phyloP scores from a whole-genome alignment of 2,888 invertebrate genomes.

The Hermodice carunculata region DNA sequence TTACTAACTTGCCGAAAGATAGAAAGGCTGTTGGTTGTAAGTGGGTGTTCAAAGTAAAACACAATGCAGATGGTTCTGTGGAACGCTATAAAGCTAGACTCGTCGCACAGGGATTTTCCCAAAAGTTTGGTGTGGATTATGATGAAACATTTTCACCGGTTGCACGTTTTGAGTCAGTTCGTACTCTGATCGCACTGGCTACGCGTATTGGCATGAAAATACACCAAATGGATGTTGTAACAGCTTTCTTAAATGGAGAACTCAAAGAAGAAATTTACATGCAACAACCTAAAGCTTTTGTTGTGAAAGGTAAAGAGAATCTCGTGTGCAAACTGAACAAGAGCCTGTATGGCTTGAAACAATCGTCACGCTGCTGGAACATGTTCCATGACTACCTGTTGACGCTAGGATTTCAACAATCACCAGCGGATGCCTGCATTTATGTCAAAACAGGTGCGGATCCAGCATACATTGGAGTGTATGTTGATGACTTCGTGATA shows the following conservation, averaged over 20 bases:
- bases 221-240: conserved; percentile 27
- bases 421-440: conserved; percentile 36
- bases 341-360: conserved; percentile 46
- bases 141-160: conserved; percentile 42
- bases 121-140: conserved; percentile 38
- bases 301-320: background rate
- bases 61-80: conserved; percentile 5
- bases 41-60: conserved; percentile 10
- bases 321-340: conserved; percentile 35
- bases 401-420: conserved; percentile 15
- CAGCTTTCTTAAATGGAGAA: conserved; percentile 39
- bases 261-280: conserved; percentile 37
- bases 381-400: conserved; percentile 25
- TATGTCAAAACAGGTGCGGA: conserved; percentile 13
- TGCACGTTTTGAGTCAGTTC: conserved; percentile 23
- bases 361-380: conserved; percentile 43
- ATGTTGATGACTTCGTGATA: conserved; percentile 40
- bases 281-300: conserved; percentile 41
- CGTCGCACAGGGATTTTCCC: conserved; percentile 34
- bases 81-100: conserved; percentile 4
- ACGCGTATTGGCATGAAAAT: conserved; percentile 28
- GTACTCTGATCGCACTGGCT: conserved; percentile 29
- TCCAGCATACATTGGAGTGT: conserved; percentile 29
- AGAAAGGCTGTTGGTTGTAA: conserved; percentile 5
- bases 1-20: conserved; percentile 22